Base-by-base conservation (phyloP, 2,113 vertebrate genomes). In the Microcebus ravelobensis region DNA sequence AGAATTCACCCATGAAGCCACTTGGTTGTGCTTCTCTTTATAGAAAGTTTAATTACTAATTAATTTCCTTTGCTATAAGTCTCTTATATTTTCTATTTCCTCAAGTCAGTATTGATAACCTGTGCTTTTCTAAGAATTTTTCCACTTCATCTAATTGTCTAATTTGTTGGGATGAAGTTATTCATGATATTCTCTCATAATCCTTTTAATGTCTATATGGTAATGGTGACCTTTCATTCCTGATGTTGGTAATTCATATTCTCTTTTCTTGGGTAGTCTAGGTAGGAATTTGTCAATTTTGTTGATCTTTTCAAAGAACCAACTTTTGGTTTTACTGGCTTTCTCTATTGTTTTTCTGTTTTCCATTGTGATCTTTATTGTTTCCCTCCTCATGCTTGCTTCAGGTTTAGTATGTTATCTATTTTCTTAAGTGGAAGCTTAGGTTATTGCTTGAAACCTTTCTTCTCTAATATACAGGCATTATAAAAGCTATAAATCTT, bases 141-240 rank as follows among this genome's bases (percentile, higher is more conserved):
- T 76, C 39, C 31, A 59, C 18, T 74, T 91, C 27, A 39, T 39
- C 25, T 80, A 83, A 9, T 52, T 59, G 36, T 59, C 31, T 68
- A 87, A 82, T 88, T 88, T 92, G 59, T 68, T 83, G 23, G 17
- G n/a, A 87, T n/a, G 67, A 95, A 87, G 67, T 67, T 80, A 3
- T 45, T 95, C 31, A 59, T 50, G 57, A 57, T 21, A 59, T 57
- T 63, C 31, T 5, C 20, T 84, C 71, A 71, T 27, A 63, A 79
- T 57, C 23, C 5, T 87, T 65, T 82, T 18, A 63, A 80, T 86
- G 50, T 84, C 70, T 71, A 5, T 36, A 10, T 20, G 20, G n/a
- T 87, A 87, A 36, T 29, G 8, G 63, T 13, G 15, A 21, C n/a
- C 65, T 55, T 42, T 94, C 55, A 59, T 48, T 87, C 36, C 15